These are phyloP conservation scores for Plecturocebus donacophilus DNA, from an alignment of 2,113 vertebrate species.

Conservation along the genomic window DNA sequence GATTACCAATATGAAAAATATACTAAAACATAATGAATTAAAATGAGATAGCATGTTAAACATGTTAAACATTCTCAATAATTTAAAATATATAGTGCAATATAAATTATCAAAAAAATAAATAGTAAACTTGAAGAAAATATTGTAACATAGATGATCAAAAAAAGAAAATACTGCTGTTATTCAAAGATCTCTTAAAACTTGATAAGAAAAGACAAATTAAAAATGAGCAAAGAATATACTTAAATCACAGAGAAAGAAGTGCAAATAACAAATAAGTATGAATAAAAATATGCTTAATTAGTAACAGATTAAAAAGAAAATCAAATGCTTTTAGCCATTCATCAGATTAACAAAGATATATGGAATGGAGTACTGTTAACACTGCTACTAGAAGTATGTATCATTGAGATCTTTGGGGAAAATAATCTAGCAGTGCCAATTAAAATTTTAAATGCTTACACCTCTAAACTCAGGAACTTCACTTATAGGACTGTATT, in stretches of 20 bases:
- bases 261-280: background rate
- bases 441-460: background rate
- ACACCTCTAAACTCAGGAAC: background rate
- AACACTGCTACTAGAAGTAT: background rate
- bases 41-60: background rate
- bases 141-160: background rate
- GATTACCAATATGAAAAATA: background rate
- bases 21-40: background rate
- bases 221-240: background rate
- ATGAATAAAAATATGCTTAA: background rate
- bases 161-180: background rate
- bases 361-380: background rate
- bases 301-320: background rate
- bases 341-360: background rate
- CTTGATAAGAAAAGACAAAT: background rate
- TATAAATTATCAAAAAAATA: background rate
- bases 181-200: background rate
- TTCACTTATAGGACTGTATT: background rate
- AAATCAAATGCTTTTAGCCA: background rate
- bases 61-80: background rate
- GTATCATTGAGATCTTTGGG: background rate
- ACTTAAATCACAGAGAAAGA: background rate
- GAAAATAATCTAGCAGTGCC: background rate
- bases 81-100: background rate
- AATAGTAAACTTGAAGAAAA: background rate